phyloP scores from a whole-genome alignment of 2,113 vertebrate genomes.

The Gymnorhina tibicen region DNA sequence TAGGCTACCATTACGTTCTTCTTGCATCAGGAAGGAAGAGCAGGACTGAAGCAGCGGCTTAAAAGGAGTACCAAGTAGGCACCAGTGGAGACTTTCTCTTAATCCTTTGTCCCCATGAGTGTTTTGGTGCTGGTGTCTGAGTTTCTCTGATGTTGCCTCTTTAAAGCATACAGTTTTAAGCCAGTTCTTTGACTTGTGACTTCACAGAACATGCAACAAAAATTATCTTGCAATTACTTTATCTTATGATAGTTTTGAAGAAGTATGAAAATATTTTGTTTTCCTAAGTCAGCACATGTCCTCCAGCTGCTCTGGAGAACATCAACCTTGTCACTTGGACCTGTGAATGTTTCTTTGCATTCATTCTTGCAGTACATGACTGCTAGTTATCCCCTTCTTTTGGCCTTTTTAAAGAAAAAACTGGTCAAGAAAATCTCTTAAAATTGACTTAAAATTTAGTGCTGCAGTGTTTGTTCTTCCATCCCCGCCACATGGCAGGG shows the following conservation, averaged over 20 bases:
- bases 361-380: background rate
- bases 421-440: background rate
- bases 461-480: background rate
- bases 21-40: background rate
- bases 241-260: background rate
- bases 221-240: background rate
- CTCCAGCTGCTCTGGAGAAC: background rate
- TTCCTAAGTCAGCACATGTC: background rate
- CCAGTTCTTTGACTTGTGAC: background rate
- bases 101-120: background rate
- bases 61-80: background rate
- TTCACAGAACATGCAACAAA: background rate
- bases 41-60: background rate
- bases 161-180: background rate
- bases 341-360: background rate
- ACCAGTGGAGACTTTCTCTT: background rate
- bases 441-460: background rate
- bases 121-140: background rate
- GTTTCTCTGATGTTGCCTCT: background rate
- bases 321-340: background rate
- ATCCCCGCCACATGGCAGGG: accelerated
- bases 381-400: background rate
- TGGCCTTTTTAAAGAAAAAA: background rate
- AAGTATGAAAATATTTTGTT: background rate
- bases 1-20: background rate